These are phyloP conservation scores for Monarcha castaneiventris DNA, from an alignment of 2,113 vertebrate genomes.

Conservation along the genomic window DNA sequence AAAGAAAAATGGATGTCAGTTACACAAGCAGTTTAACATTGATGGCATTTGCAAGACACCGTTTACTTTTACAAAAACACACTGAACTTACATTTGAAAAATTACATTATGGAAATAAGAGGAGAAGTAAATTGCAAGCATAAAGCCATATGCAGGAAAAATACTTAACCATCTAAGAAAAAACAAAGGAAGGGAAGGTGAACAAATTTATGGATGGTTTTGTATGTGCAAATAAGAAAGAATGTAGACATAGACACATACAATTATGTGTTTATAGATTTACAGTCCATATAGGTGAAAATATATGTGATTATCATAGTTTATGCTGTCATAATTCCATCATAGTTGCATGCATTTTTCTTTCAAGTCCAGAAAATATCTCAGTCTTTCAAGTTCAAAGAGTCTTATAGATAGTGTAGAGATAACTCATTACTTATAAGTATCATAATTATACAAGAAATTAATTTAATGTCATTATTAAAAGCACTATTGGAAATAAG, in stretches of 20 bases:
- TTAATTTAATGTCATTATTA: neutral
- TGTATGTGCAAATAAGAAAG: neutral
- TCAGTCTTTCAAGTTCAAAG: neutral
- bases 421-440: neutral
- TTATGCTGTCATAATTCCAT: neutral
- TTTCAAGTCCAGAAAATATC: neutral
- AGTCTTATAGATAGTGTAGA: neutral
- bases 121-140: neutral
- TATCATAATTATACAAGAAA: neutral
- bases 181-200: neutral
- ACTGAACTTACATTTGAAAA: slow-evolving; percentile 1
- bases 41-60: neutral
- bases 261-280: neutral
- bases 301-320: neutral
- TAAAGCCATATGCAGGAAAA: neutral
- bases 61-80: neutral
- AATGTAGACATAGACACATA: neutral
- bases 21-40: neutral
- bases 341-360: neutral
- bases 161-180: neutral
- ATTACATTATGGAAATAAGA: neutral
- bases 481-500: neutral
- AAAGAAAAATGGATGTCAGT: neutral
- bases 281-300: neutral
- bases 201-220: neutral